phyloP scores from a whole-genome alignment of 1,140 invertebrate genomes.

The Drosophila erecta region DNA sequence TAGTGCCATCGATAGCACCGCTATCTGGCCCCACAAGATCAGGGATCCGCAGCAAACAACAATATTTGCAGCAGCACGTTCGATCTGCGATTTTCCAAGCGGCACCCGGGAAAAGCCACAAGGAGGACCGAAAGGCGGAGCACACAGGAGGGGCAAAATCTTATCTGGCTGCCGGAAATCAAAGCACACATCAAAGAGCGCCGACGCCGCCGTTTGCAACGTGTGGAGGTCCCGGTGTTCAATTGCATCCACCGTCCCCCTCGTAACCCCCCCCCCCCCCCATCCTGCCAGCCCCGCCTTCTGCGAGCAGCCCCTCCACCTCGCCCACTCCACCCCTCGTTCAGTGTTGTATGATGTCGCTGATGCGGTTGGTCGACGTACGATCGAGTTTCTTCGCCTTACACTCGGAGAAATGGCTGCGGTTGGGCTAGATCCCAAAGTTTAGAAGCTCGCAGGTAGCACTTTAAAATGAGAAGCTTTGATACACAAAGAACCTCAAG shows the following conservation, averaged over 20 bases:
- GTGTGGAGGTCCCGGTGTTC: conserved; percentile 55
- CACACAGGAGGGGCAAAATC: conserved; percentile 50
- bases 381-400: conserved; percentile 57
- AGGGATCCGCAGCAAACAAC: conserved; percentile 13
- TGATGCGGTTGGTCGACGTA: conserved; percentile 40
- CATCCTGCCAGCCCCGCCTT: conserved; percentile 1
- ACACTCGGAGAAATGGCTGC: not conserved
- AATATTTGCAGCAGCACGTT: conserved; percentile 68
- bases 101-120: conserved; percentile 2
- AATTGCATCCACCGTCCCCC: conserved; percentile 54
- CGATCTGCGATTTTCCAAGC: conserved; percentile 51
- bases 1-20: conserved; percentile 4
- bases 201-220: conserved; percentile 52
- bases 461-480: too few species aligned
- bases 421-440: too few species aligned
- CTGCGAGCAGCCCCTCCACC: conserved; percentile 15
- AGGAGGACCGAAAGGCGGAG: not conserved
- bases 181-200: conserved; percentile 81
- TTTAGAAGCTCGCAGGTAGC: too few species aligned
- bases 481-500: too few species aligned
- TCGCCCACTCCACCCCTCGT: not conserved
- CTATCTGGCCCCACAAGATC: not conserved
- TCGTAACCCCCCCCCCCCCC: too few species aligned
- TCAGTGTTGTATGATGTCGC: conserved; percentile 46
- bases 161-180: conserved; percentile 83